These are phyloP conservation scores for Calycopis cecrops DNA, from an alignment of 1,140 invertebrate genomes.

Conservation along the genomic window DNA sequence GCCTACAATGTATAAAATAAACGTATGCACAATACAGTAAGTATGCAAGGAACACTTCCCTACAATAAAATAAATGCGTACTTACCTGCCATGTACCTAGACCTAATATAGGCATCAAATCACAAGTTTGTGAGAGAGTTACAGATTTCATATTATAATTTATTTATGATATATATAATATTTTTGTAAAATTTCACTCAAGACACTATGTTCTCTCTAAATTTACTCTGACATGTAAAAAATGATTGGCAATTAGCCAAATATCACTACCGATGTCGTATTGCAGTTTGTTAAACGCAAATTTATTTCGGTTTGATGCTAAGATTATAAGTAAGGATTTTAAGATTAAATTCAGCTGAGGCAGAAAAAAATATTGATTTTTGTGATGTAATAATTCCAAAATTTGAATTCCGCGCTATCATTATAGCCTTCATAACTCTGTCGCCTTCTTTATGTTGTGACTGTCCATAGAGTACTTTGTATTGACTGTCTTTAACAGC, in stretches of 20 bases:
- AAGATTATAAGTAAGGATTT: too few relatives aligned
- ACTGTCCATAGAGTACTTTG: too few relatives aligned
- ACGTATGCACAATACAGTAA: neutral
- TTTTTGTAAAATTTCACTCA: too few relatives aligned
- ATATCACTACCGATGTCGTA: slow-evolving; percentile 1
- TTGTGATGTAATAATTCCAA: slow-evolving; percentile 39
- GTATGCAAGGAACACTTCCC: too few relatives aligned
- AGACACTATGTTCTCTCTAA: too few relatives aligned
- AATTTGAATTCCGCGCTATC: slow-evolving; percentile 47
- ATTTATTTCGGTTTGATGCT: neutral
- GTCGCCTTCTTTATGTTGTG: too few relatives aligned
- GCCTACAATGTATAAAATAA: slow-evolving; percentile 67
- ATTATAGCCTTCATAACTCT: too few relatives aligned
- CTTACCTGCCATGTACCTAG: slow-evolving; percentile 87
- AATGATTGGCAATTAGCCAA: slow-evolving; percentile 45
- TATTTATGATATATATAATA: neutral
- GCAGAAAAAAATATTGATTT: slow-evolving; percentile 44
- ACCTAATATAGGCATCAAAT: slow-evolving; percentile 84
- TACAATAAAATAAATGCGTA: neutral
- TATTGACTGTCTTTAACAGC: too few relatives aligned
- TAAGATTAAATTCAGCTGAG: too few relatives aligned
- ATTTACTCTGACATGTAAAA: too few relatives aligned
- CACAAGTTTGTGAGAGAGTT: slow-evolving; percentile 59
- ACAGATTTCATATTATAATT: slow-evolving; percentile 49
- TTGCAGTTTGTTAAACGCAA: neutral